Evolutionary conservation across 2,113 vertebrate genomes (phyloP).

Genomic region (Anas platyrhynchos): DNA sequence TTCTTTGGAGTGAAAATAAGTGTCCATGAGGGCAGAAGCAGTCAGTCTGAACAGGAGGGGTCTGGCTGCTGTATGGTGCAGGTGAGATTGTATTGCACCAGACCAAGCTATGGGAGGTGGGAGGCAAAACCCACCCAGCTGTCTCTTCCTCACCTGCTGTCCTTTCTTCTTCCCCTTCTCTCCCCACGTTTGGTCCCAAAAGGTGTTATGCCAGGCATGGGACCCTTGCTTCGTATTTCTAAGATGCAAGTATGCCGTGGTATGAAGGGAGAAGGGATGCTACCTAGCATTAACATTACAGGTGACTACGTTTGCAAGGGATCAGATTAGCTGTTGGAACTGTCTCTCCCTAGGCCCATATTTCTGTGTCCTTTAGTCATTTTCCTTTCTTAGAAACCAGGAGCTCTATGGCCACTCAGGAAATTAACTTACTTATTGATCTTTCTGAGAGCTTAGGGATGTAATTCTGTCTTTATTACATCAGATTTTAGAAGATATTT

Average conservation of each 20-base stretch:
- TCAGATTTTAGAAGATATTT: slow-evolving; percentile 55
- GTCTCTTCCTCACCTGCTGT: neutral
- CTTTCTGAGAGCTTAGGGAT: slow-evolving; percentile 9
- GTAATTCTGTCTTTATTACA: slow-evolving; percentile 57
- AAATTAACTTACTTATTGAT: slow-evolving; percentile 65
- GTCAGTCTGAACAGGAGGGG: neutral
- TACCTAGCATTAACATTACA: accelerated
- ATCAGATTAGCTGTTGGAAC: neutral
- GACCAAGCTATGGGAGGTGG: neutral
- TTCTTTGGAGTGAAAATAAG: neutral
- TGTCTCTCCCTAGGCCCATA: neutral
- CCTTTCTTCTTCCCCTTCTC: neutral
- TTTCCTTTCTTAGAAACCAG: neutral
- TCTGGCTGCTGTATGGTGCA: neutral
- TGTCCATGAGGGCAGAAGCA: neutral
- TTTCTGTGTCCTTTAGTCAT: neutral
- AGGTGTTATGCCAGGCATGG: neutral
- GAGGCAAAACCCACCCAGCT: neutral
- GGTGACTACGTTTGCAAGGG: neutral
- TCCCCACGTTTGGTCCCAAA: accelerated
- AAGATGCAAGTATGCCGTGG: neutral
- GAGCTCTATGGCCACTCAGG: slow-evolving; percentile 34
- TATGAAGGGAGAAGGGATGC: neutral
- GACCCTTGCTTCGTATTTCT: neutral
- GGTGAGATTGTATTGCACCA: neutral